A percentile compares a stretch with the other conserved stretches of the same genome.
Conservation (phyloP, 2,113 vertebrate species). For the Asarcornis scutulata region DNA sequence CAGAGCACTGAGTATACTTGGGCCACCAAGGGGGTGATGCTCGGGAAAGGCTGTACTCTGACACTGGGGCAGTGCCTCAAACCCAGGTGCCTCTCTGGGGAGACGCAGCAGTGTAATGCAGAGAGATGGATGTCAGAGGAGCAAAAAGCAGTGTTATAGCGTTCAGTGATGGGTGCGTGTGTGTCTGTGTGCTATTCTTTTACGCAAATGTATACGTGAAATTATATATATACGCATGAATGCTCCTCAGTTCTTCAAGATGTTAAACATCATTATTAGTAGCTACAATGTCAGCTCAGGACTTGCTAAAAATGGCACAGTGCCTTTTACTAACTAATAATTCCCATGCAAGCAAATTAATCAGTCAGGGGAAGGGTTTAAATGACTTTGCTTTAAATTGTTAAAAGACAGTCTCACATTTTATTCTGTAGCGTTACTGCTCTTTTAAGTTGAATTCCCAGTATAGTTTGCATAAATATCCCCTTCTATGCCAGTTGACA, state of each 20-base stretch:
- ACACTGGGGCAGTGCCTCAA: neutral
- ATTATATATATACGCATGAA: neutral
- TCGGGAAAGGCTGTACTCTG: neutral
- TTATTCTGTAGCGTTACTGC: neutral
- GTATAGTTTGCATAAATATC: neutral
- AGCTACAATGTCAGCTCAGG: neutral
- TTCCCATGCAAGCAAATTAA: neutral
- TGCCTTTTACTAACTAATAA: neutral
- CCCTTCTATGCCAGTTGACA: neutral
- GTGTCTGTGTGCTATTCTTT: neutral
- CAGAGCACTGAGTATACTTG: fast-evolving
- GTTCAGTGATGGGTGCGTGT: fast-evolving
- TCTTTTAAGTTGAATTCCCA: neutral
- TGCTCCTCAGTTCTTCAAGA: neutral
- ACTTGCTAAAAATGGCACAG: neutral
- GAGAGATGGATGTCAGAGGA: neutral
- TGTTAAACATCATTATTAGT: neutral
- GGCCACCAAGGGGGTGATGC: neutral
- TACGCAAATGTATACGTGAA: neutral
- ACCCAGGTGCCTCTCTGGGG: neutral
- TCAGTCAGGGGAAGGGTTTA: neutral
- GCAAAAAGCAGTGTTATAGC: neutral
- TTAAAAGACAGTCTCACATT: neutral
- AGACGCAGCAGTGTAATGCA: neutral
- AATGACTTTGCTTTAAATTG: neutral